These are phyloP conservation scores for Drosophila incognita DNA, from an alignment of 2,888 invertebrate species.

Conservation along the genomic window DNA sequence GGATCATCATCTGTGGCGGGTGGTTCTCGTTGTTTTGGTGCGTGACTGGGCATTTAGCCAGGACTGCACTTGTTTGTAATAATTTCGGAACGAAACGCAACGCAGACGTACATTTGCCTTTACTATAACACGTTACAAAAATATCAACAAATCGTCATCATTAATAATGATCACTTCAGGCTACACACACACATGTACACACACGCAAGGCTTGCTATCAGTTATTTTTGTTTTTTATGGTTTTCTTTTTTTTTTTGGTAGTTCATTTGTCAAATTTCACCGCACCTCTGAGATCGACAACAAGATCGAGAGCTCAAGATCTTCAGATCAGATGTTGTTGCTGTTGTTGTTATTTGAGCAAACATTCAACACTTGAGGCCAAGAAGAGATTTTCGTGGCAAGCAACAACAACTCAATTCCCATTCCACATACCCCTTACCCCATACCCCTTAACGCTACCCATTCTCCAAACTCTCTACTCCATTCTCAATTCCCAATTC, in stretches of 20 bases:
- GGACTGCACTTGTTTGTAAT: conserved; percentile 78
- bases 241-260: conserved; percentile 46
- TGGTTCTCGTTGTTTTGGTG: conserved; percentile 38
- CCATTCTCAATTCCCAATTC: conserved; percentile 43
- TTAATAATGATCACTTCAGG: conserved; percentile 83
- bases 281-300: conserved; percentile 70
- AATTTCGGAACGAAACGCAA: conserved; percentile 29
- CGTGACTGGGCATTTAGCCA: conserved; percentile 66
- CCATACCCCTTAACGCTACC: neutral
- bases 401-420: conserved; percentile 78
- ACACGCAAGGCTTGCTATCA: conserved; percentile 40
- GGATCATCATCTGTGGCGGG: conserved; percentile 55
- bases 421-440: conserved; percentile 28
- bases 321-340: conserved; percentile 51
- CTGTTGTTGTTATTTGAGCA: conserved; percentile 76
- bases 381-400: conserved; percentile 76
- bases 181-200: conserved; percentile 27
- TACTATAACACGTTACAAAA: conserved; percentile 83
- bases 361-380: conserved; percentile 81
- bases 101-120: conserved; percentile 42
- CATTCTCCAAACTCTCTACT: conserved; percentile 4
- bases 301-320: conserved; percentile 60
- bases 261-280: conserved; percentile 80
- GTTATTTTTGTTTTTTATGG: conserved; percentile 9
- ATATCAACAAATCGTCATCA: conserved; percentile 85